Evolutionary conservation across 2,113 vertebrate genomes (phyloP).

Genomic region (Martes martes): DNA sequence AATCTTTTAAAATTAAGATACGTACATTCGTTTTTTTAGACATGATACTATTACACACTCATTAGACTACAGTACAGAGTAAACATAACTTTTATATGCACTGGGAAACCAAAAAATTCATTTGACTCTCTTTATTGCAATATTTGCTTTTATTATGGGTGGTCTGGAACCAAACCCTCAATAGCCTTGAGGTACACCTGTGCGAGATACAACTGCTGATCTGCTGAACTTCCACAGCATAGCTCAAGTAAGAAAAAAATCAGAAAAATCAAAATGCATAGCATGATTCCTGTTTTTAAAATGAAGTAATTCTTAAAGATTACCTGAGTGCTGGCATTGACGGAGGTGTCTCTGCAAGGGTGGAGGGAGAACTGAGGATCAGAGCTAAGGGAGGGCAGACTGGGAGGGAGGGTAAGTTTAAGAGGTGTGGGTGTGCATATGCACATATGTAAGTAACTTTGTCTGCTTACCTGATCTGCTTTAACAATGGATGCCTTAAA

Average conservation of each 20-base stretch:
- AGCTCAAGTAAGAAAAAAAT: neutral
- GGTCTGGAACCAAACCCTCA: neutral
- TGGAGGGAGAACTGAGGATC: neutral
- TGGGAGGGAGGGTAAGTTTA: neutral
- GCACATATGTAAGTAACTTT: neutral
- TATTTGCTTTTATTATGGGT: neutral
- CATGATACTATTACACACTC: neutral
- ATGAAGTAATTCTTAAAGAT: neutral
- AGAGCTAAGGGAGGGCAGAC: no score
- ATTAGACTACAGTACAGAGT: neutral
- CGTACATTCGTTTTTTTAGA: neutral
- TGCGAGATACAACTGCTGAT: neutral
- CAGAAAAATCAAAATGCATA: neutral
- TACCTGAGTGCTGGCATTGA: neutral
- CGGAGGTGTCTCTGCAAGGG: fast-evolving
- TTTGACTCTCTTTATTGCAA: neutral
- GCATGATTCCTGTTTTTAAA: neutral
- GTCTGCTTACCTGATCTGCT: neutral
- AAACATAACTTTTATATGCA: neutral
- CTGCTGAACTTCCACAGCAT: neutral
- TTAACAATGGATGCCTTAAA: neutral
- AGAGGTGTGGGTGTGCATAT: neutral
- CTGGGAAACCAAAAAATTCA: neutral
- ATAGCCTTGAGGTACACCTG: neutral
- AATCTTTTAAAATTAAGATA: neutral